Evolutionary conservation across 2,797 vertebrate genomes (phyloP).

Genomic region (Microhierax caerulescens): DNA sequence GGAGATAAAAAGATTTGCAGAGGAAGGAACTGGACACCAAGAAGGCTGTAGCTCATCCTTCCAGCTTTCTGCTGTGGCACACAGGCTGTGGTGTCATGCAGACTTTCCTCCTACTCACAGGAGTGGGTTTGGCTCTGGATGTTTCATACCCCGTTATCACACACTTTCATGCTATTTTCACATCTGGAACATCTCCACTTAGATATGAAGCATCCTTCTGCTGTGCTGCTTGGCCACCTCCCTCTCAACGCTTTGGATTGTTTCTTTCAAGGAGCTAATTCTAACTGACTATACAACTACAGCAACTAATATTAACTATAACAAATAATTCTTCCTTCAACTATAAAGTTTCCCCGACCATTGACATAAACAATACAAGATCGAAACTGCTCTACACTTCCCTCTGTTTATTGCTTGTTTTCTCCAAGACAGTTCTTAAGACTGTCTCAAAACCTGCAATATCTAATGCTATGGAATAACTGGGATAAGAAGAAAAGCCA

Average conservation of each 20-base stretch:
- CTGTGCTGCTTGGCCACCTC: background rate
- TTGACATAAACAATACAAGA: background rate
- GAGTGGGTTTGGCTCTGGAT: background rate
- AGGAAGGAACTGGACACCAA: background rate
- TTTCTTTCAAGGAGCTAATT: background rate
- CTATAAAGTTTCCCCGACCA: background rate
- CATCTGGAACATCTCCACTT: background rate
- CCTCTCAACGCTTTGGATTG: background rate
- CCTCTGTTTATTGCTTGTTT: background rate
- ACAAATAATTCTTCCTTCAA: background rate
- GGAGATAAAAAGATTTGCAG: background rate
- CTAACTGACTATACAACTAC: background rate
- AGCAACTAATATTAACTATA: background rate
- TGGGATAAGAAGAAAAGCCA: background rate
- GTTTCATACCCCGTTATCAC: background rate
- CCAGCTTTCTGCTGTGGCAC: background rate
- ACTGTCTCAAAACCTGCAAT: background rate
- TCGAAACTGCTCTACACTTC: background rate
- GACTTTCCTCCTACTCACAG: background rate
- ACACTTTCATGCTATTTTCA: background rate
- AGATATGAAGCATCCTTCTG: background rate
- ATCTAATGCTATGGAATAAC: background rate
- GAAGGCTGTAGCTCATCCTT: background rate
- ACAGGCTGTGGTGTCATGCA: background rate
- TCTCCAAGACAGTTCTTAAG: background rate